A percentile compares a stretch with the other conserved stretches of the same genome.
These are phyloP conservation scores for Myotis vivesi DNA, from an alignment of 2,797 vertebrate species.

Conservation along the genomic window DNA sequence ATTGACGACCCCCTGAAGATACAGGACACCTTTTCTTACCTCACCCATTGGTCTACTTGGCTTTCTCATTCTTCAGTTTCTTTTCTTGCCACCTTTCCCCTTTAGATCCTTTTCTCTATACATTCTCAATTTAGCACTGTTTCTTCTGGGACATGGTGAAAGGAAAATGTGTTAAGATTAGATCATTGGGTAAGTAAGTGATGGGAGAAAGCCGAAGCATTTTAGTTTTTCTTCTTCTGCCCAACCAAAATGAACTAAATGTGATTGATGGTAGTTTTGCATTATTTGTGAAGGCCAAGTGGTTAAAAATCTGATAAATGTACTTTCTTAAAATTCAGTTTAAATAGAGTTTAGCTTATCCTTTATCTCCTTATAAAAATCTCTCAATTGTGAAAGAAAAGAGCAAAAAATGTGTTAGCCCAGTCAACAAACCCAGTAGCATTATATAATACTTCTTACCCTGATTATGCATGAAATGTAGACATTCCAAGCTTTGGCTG, in stretches of 20 bases:
- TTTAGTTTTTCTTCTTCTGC: background rate
- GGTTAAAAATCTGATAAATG: constrained; percentile 27
- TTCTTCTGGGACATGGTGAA: background rate
- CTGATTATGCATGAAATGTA: background rate
- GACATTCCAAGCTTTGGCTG: background rate
- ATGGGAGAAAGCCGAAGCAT: background rate
- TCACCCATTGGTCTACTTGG: background rate
- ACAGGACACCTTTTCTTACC: background rate
- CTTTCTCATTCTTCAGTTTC: background rate
- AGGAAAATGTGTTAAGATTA: constrained; percentile 40
- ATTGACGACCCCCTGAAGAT: background rate
- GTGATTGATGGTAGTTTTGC: background rate
- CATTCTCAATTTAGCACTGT: background rate
- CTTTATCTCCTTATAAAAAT: background rate
- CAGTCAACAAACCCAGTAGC: background rate
- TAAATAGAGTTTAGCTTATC: background rate
- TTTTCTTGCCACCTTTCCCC: background rate
- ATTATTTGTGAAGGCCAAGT: background rate
- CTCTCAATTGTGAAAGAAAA: background rate
- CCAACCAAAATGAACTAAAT: background rate
- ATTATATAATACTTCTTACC: background rate
- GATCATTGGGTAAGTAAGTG: background rate
- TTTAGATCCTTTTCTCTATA: background rate
- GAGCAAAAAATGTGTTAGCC: background rate
- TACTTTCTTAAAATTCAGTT: constrained; percentile 14